Evolutionary conservation across 2,888 invertebrate genomes (phyloP), one percentile per base, ranked within the genome.

Genomic region (Deilephila porcellus): DNA sequence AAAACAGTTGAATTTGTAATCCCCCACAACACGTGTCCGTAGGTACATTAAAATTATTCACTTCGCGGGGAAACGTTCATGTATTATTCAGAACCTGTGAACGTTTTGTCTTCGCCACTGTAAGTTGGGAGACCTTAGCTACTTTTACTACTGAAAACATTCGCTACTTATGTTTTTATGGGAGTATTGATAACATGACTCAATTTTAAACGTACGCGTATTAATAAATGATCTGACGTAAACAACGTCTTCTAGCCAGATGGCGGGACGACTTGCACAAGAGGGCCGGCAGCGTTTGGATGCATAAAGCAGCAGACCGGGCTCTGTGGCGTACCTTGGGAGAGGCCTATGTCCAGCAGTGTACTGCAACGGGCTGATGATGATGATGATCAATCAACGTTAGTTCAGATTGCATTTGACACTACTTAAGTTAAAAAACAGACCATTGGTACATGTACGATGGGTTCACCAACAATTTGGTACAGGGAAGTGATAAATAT

Each of bases 21-120:
- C 34, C 63, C 62, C 52, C 37, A 63, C 73, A 63, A 73, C 72
- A 67, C 37, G 37, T 67, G 72, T 73, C 56, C 59, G 37, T 71
- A 63, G 53, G 63, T 76, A 79, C 82, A 81, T 81, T 82, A 81
- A 85, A 83, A 84, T 84, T 82, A 86, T 86, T 86, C 86, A 81
- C 78, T 78, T 73, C 77, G 79, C 80, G 75, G 75, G 25, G 78
- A 76, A 79, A 81, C 76, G 77, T 77, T 85, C 83, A 84, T 88
- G 83, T 81, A 86, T 88, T 86, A 88, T 89, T 87, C 84, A 88
- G 82, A 76, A 75, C 60, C 77, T 71, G 74, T 73, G 70, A 80
- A 78, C 81, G 77, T 81, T 81, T 81, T 79, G 82, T 83, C 81
- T 82, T 75, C 74, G 74, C 73, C 74, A 75, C 70, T 53, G 60